phyloP scores from a whole-genome alignment of 92 coral and sea anemone species.

The Zoanthus sociatus region DNA sequence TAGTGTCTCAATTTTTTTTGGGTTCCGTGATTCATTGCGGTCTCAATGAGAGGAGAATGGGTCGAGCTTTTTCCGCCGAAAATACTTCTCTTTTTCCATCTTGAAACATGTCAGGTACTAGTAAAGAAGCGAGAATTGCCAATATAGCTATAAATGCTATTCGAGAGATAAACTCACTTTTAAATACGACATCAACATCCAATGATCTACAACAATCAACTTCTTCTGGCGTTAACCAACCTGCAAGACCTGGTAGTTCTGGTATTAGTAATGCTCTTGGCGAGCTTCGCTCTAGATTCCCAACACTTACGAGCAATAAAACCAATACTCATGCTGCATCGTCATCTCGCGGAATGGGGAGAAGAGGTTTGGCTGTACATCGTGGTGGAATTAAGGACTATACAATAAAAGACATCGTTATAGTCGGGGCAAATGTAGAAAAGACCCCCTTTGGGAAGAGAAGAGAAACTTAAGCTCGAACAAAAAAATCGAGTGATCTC shows the following conservation, averaged over 20 bases:
- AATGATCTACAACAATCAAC: conserved; percentile 3
- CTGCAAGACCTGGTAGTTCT: conserved; percentile 9
- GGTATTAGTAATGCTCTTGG: conserved; percentile 5
- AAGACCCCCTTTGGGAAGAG: conserved; percentile 25
- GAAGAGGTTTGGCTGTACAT: conserved; percentile 22
- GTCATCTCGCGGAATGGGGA: conserved; percentile 22
- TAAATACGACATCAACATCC: conserved; percentile 3
- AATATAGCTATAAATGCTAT: conserved; percentile 4
- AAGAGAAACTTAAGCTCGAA: conserved; percentile 7
- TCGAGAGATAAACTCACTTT: conserved; percentile 1
- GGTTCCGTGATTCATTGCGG: conserved; percentile 7
- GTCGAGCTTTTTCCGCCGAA: conserved; percentile 8
- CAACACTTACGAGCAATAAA: conserved; percentile 4
- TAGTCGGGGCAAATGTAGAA: conserved; percentile 21
- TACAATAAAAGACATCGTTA: conserved; percentile 23
- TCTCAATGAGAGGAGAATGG: conserved; percentile 8
- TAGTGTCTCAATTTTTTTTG: not conserved
- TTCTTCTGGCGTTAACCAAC: conserved; percentile 3
- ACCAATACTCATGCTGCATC: conserved; percentile 23
- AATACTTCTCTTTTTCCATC: not conserved
- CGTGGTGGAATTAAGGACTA: conserved; percentile 21
- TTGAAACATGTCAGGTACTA: conserved; percentile 4
- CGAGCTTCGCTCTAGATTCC: conserved; percentile 4
- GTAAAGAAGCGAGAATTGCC: conserved; percentile 6
- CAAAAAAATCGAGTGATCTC: conserved; percentile 12